A percentile compares a stretch with the other conserved stretches of the same genome.
Conservation (phyloP, 2,888 invertebrate genomes). For the Trichogramma evanescens region DNA sequence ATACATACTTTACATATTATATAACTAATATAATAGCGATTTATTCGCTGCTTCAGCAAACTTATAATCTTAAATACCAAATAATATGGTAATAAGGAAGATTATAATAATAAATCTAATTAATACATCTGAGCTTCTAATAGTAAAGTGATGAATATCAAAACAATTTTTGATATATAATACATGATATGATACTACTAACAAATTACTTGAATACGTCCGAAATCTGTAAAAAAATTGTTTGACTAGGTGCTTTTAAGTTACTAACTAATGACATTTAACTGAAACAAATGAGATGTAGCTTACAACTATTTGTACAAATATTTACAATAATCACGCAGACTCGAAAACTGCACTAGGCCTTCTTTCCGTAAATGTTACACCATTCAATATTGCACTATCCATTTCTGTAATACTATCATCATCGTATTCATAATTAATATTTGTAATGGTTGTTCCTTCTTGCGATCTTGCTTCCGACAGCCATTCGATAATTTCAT, state of each 20-base stretch:
- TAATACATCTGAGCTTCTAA: no score
- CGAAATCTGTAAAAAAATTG: neutral
- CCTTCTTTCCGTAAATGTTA: constrained; percentile 21
- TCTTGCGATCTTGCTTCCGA: constrained; percentile 60
- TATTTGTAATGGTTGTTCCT: constrained; percentile 27
- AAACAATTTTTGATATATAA: no score
- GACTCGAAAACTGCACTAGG: constrained; percentile 13
- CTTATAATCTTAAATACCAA: no score
- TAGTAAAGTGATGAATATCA: no score
- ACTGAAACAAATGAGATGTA: no score
- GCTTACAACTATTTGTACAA: no score
- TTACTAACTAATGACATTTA: no score
- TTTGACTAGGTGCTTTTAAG: constrained; percentile 19
- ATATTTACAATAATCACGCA: constrained; percentile 19
- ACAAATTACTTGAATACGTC: no score
- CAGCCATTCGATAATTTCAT: constrained; percentile 69
- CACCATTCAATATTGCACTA: constrained; percentile 28
- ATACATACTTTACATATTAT: neutral
- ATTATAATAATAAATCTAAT: no score
- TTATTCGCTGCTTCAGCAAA: neutral
- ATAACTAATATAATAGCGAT: neutral
- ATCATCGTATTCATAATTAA: constrained; percentile 26
- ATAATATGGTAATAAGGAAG: no score
- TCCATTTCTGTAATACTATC: constrained; percentile 27
- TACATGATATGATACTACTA: no score